Conservation (phyloP, 2,797 vertebrate genomes). For the Lindbergichthys nudifrons region DNA sequence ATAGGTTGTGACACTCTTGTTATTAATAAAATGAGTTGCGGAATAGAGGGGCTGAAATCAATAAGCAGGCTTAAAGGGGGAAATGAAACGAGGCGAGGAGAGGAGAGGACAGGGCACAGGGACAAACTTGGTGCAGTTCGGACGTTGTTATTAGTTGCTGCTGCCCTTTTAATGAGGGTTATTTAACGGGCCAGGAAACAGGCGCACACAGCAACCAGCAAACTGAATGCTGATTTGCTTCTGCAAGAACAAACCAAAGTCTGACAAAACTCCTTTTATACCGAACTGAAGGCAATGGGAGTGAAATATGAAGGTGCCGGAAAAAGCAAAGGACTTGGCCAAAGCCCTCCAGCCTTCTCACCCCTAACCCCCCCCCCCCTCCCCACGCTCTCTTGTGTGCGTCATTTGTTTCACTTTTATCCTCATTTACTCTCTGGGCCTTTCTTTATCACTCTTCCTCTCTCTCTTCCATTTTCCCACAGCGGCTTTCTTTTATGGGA, state of each 20-base stretch:
- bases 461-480: constrained; percentile 23
- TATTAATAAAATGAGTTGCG: constrained; percentile 80
- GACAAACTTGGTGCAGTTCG: constrained; percentile 58
- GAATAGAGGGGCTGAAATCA: constrained; percentile 69
- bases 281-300: constrained; percentile 46
- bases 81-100: constrained; percentile 76
- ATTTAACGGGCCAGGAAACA: constrained; percentile 71
- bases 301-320: constrained; percentile 60
- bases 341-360: constrained; percentile 19
- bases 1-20: constrained; percentile 81
- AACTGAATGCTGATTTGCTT: constrained; percentile 59
- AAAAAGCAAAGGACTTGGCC: constrained; percentile 28
- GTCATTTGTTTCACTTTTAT: constrained; percentile 45
- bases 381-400: constrained; percentile 26
- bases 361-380: constrained; percentile 6
- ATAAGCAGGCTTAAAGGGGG: constrained; percentile 71
- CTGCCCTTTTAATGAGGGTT: constrained; percentile 80
- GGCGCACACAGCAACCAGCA: constrained; percentile 45
- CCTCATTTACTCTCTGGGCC: constrained; percentile 43
- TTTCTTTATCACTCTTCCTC: constrained; percentile 29
- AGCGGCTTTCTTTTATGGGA: constrained; percentile 58
- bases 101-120: constrained; percentile 46
- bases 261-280: constrained; percentile 54
- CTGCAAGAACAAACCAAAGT: constrained; percentile 44
- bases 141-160: constrained; percentile 79